Evolutionary conservation across 2,113 vertebrate species (phyloP).

Genomic region (Caloenas nicobarica): DNA sequence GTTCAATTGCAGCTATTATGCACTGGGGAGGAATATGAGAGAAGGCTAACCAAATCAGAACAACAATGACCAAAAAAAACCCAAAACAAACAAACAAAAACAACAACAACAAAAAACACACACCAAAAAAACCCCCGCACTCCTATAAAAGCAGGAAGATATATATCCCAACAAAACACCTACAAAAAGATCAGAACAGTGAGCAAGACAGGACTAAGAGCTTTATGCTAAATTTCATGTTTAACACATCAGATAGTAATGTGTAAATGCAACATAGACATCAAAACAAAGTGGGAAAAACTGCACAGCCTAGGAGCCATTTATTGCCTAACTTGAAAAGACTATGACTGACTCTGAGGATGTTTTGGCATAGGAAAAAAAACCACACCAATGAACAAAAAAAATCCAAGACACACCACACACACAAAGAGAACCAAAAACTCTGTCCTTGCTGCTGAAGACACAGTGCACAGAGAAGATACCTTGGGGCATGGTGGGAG

Average conservation of each 20-base stretch:
- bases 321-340: neutral
- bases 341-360: neutral
- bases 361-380: neutral
- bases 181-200: neutral
- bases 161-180: neutral
- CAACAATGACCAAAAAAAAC: too few relatives aligned
- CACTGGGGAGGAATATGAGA: neutral
- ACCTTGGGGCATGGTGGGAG: fast-evolving
- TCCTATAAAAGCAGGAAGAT: neutral
- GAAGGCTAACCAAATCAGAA: neutral
- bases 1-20: neutral
- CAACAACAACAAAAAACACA: too few relatives aligned
- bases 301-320: neutral
- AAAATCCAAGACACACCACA: too few relatives aligned
- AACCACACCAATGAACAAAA: too few relatives aligned
- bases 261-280: neutral
- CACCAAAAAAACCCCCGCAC: too few relatives aligned
- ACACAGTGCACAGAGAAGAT: neutral
- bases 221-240: neutral
- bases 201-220: neutral
- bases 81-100: too few relatives aligned
- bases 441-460: neutral
- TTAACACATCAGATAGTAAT: neutral
- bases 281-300: neutral
- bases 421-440: neutral